A percentile compares a stretch with the other conserved stretches of the same genome.
Conservation (phyloP, 2,888 invertebrate genomes). For the Drosophila eohydei region DNA sequence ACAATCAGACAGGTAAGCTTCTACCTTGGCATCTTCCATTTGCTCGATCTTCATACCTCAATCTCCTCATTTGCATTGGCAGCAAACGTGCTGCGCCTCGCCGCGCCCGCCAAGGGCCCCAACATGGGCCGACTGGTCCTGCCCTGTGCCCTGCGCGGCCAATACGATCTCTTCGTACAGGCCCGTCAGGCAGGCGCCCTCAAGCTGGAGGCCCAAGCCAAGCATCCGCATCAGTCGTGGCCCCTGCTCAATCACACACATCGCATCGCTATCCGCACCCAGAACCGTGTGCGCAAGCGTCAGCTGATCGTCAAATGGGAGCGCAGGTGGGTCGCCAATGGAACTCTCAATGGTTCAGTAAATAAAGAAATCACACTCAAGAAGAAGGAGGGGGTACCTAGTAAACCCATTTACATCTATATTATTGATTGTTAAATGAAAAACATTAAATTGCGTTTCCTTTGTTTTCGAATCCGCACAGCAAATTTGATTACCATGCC, state of each 20-base stretch:
- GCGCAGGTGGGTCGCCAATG: constrained; percentile 54
- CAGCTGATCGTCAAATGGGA: constrained; percentile 85
- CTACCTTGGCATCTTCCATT: not conserved
- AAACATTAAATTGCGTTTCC: too few species aligned
- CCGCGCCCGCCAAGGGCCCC: constrained; percentile 54
- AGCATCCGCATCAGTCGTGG: constrained; percentile 83
- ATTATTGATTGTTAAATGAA: too few species aligned
- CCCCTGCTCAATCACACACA: constrained; percentile 83
- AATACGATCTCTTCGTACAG: constrained; percentile 83
- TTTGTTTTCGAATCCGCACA: constrained; percentile 31
- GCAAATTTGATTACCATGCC: constrained; percentile 84
- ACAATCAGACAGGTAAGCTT: constrained; percentile 84
- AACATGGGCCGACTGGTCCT: constrained; percentile 72
- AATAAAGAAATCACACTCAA: too few species aligned
- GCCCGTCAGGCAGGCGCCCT: constrained; percentile 81
- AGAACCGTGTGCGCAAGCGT: constrained; percentile 84
- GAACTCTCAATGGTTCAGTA: not conserved
- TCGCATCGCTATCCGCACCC: constrained; percentile 82
- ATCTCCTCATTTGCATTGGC: constrained; percentile 22
- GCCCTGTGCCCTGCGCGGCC: constrained; percentile 83
- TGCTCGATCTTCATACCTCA: not conserved
- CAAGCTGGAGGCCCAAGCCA: constrained; percentile 81
- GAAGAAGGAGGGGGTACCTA: too few species aligned
- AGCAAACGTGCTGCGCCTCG: constrained; percentile 81
- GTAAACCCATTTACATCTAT: too few species aligned